Conservation (phyloP, 2,113 vertebrate species). For the Hypanus sabinus region DNA sequence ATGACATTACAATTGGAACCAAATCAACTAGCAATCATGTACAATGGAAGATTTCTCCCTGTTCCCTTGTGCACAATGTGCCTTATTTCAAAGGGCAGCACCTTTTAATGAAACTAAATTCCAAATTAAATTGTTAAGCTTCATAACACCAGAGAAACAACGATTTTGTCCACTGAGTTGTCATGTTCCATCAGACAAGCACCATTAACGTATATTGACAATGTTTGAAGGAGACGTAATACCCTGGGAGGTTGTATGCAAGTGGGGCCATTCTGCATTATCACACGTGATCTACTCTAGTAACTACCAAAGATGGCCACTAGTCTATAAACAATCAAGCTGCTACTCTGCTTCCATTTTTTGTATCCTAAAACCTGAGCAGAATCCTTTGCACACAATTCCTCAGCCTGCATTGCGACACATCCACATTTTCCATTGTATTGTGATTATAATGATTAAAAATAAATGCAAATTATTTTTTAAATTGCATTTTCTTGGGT, state of each 20-base stretch:
- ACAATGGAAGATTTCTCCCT: conserved; percentile 50
- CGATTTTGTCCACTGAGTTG: neutral
- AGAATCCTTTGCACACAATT: neutral
- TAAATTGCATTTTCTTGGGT: neutral
- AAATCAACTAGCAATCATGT: conserved; percentile 45
- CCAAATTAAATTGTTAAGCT: conserved; percentile 48
- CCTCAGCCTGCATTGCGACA: neutral
- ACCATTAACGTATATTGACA: neutral
- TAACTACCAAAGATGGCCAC: neutral
- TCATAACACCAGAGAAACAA: conserved; percentile 42
- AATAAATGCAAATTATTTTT: neutral
- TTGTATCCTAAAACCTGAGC: neutral
- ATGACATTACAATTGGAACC: conserved; percentile 48
- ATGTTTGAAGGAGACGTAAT: neutral
- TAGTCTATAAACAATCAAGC: neutral
- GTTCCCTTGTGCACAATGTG: conserved; percentile 42
- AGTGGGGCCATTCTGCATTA: neutral
- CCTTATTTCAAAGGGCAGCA: conserved; percentile 40
- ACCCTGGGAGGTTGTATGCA: neutral
- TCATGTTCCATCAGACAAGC: neutral
- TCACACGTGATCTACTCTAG: neutral
- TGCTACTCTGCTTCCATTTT: neutral
- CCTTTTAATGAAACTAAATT: conserved; percentile 32
- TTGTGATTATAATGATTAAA: neutral
- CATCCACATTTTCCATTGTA: neutral